Evolutionary conservation across 1,140 invertebrate genomes (phyloP), one percentile per base, ranked within the genome.

Genomic region (Caenorhabditis tropicalis): DNA sequence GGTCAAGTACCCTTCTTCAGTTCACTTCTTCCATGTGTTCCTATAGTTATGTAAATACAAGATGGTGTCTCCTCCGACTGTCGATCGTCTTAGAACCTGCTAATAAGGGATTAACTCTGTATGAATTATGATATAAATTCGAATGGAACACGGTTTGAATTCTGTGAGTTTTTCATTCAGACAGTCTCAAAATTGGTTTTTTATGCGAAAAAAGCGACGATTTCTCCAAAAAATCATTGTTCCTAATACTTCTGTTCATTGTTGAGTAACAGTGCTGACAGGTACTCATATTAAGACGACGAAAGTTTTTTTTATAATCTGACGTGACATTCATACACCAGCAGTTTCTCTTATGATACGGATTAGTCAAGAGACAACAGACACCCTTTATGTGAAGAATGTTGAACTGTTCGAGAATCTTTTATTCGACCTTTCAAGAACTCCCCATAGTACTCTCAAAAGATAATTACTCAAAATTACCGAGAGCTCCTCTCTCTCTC

Each of bases 21-120:
- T 46, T 74, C n/a, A 21, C 5, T 74, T 46, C 29, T 31, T 74
- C 65, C 65, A 74, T 74, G 65, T 74, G 65, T 74, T 74, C 33
- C 65, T 43, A 74, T 74, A 74, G 65, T 74, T 74, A 74, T 74
- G 65, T 74, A 74, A 74, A 74, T 74, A 74, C 65, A 74, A 74
- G 65, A 74, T 74, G 65, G 65, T 21, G 36, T 74, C 36, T 46
- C 65, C 65, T 65, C 36, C 58, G 0, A 33, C n/a, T 74, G 36
- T 74, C 43, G 65, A 74, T 36, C 65, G 65, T 74, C 36, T 74
- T 74, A 39, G 36, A 65, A 65, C 31, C 16, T 16, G 53, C 7
- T 56, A 56, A 56, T 56, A 56, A 19, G 53, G 49, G 53, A 56
- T 56, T 56, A 56, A 29, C 53, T 5, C 21, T 56, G 21, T 56